Conservation (phyloP, 2,888 invertebrate genomes). For the Temnothorax ravouxi region DNA sequence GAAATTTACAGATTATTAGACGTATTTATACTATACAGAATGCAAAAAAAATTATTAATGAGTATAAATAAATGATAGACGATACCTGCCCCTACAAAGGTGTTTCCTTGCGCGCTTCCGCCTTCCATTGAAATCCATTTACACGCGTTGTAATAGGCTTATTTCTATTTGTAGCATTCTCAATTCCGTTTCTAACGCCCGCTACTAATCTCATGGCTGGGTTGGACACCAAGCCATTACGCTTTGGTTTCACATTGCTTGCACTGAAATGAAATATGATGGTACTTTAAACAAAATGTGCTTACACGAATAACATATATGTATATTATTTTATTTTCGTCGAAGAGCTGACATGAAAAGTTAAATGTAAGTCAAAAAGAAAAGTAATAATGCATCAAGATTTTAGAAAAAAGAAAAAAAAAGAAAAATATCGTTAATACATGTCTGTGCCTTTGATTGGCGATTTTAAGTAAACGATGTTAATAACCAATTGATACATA, state of each 20-base stretch:
- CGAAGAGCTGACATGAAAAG: constrained; percentile 38
- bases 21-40: background rate
- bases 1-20: background rate
- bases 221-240: constrained; percentile 95
- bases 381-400: constrained; percentile 24
- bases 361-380: constrained; percentile 28
- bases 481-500: constrained; percentile 50
- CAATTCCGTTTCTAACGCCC: constrained; percentile 91
- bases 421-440: constrained; percentile 1
- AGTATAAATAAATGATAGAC: background rate
- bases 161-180: constrained; percentile 87
- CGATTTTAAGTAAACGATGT: constrained; percentile 17
- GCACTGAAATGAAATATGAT: constrained; percentile 74
- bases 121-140: constrained; percentile 93
- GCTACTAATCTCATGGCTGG: constrained; percentile 94
- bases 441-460: constrained; percentile 2
- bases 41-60: background rate
- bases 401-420: constrained; percentile 18
- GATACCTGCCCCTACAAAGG: constrained; percentile 88
- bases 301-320: background rate
- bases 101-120: constrained; percentile 91
- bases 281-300: background rate
- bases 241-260: constrained; percentile 90
- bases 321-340: constrained; percentile 27
- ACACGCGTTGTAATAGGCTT: constrained; percentile 85